Evolutionary conservation across 1,140 invertebrate genomes (phyloP).

Genomic region (Berghia stephanieae): DNA sequence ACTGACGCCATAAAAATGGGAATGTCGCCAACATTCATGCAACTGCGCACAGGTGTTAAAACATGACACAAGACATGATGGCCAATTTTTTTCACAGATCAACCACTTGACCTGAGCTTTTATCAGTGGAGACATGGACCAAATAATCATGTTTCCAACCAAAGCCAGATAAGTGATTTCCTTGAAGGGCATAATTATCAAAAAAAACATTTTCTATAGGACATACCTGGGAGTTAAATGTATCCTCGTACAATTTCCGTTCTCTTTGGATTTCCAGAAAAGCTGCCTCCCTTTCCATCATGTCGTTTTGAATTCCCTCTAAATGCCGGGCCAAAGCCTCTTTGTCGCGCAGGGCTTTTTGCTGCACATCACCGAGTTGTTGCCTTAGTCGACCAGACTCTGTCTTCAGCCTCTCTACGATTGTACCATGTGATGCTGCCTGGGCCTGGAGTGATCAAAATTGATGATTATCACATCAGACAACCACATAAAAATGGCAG

Average conservation of each 20-base stretch:
- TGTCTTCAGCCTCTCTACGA: conserved; percentile 63
- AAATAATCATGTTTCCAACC: too few relatives aligned
- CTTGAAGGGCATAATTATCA: too few relatives aligned
- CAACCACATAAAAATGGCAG: too few relatives aligned
- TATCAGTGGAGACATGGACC: too few relatives aligned
- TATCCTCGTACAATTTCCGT: conserved; percentile 61
- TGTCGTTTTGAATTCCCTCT: conserved; percentile 68
- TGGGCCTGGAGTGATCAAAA: conserved; percentile 11
- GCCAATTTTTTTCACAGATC: too few relatives aligned
- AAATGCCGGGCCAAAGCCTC: conserved; percentile 66
- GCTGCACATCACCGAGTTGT: conserved; percentile 63
- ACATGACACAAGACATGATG: too few relatives aligned
- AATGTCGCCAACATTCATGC: too few relatives aligned
- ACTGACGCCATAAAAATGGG: too few relatives aligned
- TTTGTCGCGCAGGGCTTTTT: conserved; percentile 66
- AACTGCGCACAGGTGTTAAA: too few relatives aligned
- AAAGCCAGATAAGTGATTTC: too few relatives aligned
- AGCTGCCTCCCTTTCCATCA: conserved; percentile 68
- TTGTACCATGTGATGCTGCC: conserved; percentile 48
- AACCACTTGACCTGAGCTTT: too few relatives aligned
- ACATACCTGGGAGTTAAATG: conserved; percentile 55
- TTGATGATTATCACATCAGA: background rate
- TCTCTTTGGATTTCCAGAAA: conserved; percentile 67
- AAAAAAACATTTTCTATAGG: background rate
- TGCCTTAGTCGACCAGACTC: conserved; percentile 62